Evolutionary conservation across 2,888 invertebrate species (phyloP).

Genomic region (Caprella mutica): DNA sequence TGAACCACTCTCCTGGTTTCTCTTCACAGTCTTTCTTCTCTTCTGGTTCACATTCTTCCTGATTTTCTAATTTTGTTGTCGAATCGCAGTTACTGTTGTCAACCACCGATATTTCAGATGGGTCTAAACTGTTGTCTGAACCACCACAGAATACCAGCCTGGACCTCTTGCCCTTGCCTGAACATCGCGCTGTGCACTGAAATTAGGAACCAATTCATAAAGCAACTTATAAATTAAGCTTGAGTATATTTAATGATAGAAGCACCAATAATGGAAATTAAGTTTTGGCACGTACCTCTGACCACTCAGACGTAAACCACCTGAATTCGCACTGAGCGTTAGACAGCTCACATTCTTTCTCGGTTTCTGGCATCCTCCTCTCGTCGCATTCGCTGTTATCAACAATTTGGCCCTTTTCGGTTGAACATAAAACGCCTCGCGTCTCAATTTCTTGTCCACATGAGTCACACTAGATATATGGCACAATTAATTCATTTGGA

Average conservation of each 20-base stretch:
- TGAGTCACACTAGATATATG: conserved; percentile 56
- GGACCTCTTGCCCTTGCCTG: conserved; percentile 68
- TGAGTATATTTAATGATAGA: no score
- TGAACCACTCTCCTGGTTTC: conserved; percentile 26
- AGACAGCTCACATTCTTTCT: conserved; percentile 53
- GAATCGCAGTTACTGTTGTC: conserved; percentile 57
- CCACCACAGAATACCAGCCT: conserved; percentile 72
- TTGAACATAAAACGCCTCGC: conserved; percentile 60
- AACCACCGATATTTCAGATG: conserved; percentile 49
- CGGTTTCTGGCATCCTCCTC: conserved; percentile 52
- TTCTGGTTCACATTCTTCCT: conserved; percentile 44
- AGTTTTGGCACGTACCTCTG: conserved; percentile 51
- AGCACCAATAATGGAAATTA: background rate
- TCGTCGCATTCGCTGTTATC: conserved; percentile 57
- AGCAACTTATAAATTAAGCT: no score
- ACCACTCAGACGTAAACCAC: conserved; percentile 90
- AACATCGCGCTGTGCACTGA: conserved; percentile 76
- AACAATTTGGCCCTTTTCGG: conserved; percentile 55
- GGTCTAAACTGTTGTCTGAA: background rate
- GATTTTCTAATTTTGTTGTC: conserved; percentile 54
- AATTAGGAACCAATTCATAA: no score
- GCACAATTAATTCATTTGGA: no score
- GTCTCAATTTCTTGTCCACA: conserved; percentile 66
- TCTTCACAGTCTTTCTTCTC: conserved; percentile 33
- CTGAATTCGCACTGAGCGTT: conserved; percentile 56